Evolutionary conservation across 2,113 vertebrate species (phyloP).

Genomic region (Mustelus asterias): DNA sequence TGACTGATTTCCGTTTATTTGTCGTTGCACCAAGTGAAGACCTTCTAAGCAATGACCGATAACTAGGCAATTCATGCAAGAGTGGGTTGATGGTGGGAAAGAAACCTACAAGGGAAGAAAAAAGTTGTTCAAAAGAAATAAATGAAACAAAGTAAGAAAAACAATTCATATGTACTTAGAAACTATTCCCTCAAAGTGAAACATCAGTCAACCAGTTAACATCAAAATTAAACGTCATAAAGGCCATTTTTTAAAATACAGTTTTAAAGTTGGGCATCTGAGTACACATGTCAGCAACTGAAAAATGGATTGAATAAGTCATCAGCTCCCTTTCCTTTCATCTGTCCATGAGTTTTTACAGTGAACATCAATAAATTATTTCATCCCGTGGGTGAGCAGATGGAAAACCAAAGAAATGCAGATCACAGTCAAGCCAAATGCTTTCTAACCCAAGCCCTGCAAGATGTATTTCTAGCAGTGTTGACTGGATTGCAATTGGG

Average conservation of each 20-base stretch:
- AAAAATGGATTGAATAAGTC: neutral
- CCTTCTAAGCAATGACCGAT: slow-evolving; percentile 67
- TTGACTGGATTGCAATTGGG: neutral
- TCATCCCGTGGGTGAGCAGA: neutral
- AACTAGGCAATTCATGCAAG: slow-evolving; percentile 85
- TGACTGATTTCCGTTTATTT: slow-evolving; percentile 44
- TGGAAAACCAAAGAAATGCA: neutral
- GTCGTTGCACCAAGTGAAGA: slow-evolving; percentile 48
- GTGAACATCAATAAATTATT: neutral
- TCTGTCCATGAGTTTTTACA: neutral
- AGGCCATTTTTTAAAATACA: neutral
- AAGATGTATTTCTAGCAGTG: neutral
- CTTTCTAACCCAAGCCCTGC: neutral
- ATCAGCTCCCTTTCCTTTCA: neutral
- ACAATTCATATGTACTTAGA: neutral
- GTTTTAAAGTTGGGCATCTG: neutral
- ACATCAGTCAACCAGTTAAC: neutral
- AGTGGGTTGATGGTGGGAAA: slow-evolving; percentile 49
- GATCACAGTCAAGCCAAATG: neutral
- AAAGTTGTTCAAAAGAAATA: neutral
- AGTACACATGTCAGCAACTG: neutral
- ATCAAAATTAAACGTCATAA: neutral
- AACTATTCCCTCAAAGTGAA: neutral
- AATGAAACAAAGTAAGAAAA: neutral
- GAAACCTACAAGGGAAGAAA: slow-evolving; percentile 43